Conservation (phyloP, 2,113 vertebrate genomes). For the Butorides virescens region DNA sequence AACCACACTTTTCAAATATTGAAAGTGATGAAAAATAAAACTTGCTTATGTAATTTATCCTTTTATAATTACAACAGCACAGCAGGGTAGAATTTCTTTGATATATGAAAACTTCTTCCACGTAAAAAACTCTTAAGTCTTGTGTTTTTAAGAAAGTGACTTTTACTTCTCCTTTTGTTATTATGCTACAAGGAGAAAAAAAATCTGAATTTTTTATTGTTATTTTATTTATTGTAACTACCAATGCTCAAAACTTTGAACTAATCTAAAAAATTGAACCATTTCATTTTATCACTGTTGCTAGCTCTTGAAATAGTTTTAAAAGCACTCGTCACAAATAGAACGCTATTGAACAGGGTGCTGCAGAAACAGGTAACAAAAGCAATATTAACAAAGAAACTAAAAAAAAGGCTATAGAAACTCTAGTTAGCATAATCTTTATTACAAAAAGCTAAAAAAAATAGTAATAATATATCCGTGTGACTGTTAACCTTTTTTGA, state of each 20-base stretch:
- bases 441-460: background rate
- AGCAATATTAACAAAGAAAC: background rate
- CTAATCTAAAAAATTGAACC: background rate
- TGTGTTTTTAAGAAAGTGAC: background rate
- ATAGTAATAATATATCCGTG: background rate
- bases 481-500: background rate
- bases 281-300: background rate
- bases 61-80: background rate
- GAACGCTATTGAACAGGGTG: background rate
- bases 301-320: background rate
- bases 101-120: fast-evolving
- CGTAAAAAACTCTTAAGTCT: background rate
- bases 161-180: background rate
- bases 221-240: background rate
- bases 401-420: background rate
- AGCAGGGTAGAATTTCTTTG: background rate
- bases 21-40: background rate
- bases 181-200: background rate
- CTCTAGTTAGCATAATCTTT: background rate
- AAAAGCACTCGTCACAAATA: background rate
- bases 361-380: background rate
- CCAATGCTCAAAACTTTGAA: background rate
- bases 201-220: background rate
- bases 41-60: background rate
- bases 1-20: background rate